These are phyloP conservation scores for Furcula furcula DNA, from an alignment of 2,888 invertebrate species.

Conservation along the genomic window DNA sequence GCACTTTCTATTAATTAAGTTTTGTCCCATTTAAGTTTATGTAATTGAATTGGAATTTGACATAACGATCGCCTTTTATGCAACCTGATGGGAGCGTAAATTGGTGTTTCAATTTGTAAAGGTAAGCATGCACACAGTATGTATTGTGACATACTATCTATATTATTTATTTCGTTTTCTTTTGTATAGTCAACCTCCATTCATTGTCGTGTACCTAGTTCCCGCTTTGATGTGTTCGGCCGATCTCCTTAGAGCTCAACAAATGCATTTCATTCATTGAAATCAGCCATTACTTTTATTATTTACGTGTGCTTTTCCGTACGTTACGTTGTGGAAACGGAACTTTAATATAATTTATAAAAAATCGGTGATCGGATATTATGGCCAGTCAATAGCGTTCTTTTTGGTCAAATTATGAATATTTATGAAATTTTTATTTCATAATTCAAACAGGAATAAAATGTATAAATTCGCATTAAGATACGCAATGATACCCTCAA, in stretches of 20 bases:
- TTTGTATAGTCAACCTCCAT: conserved; percentile 31
- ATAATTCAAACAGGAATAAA: too few species aligned
- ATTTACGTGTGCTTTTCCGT: conserved; percentile 21
- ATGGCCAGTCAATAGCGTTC: too few species aligned
- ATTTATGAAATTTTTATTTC: too few species aligned
- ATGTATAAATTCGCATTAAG: too few species aligned
- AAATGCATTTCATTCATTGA: conserved; percentile 21
- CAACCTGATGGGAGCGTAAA: conserved; percentile 79
- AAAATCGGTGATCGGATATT: too few species aligned
- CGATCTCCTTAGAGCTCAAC: conserved; percentile 19
- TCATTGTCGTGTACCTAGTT: conserved; percentile 31
- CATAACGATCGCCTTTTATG: conserved; percentile 79
- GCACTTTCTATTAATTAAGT: conserved; percentile 68
- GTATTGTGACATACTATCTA: conserved; percentile 49
- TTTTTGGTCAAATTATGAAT: too few species aligned
- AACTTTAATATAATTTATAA: not conserved
- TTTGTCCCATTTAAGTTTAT: conserved; percentile 72
- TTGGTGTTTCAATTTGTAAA: conserved; percentile 78
- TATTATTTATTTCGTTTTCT: conserved; percentile 31
- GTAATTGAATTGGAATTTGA: conserved; percentile 74
- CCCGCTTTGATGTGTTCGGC: conserved; percentile 28
- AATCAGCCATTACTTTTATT: conserved; percentile 22
- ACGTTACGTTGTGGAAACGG: not conserved
- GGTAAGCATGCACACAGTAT: conserved; percentile 80
- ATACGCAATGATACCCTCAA: too few species aligned